Conservation (phyloP, 2,888 invertebrate genomes). For the Ashinkailepas kermadecensis region DNA sequence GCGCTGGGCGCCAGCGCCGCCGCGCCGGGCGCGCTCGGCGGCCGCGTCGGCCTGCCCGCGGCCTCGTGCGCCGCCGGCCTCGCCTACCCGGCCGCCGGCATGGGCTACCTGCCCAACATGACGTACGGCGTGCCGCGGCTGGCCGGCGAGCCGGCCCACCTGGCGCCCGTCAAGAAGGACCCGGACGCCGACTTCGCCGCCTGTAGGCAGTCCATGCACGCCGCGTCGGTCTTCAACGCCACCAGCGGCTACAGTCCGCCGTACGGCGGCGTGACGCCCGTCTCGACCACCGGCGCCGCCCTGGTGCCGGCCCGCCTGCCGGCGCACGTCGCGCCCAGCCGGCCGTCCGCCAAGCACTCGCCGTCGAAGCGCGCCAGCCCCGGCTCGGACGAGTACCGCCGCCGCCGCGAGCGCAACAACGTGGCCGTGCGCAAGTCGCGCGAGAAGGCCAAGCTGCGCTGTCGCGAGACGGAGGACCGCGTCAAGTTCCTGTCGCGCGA, state of each 20-base stretch:
- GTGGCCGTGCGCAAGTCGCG: slow-evolving; percentile 93
- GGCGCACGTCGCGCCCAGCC: slow-evolving; percentile 29
- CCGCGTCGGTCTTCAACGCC: neutral
- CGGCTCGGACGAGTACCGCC: slow-evolving; percentile 86
- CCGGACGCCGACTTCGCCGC: neutral
- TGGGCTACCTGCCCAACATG: slow-evolving; percentile 29
- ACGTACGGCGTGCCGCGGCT: slow-evolving; percentile 35
- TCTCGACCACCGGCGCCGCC: slow-evolving; percentile 38
- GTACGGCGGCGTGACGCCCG: neutral
- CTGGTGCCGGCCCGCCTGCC: slow-evolving; percentile 49
- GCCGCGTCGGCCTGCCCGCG: neutral
- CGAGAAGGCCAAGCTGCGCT: slow-evolving; percentile 91
- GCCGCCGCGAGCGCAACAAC: slow-evolving; percentile 87
- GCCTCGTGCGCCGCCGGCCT: slow-evolving; percentile 21
- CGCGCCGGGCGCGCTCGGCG: neutral
- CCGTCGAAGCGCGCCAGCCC: slow-evolving; percentile 62
- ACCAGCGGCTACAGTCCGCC: neutral
- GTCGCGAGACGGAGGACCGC: slow-evolving; percentile 82
- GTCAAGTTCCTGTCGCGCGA: slow-evolving; percentile 42
- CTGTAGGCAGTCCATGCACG: neutral
- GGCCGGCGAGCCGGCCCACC: slow-evolving; percentile 33
- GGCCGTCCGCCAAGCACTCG: slow-evolving; percentile 28
- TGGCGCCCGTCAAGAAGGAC: slow-evolving; percentile 26
- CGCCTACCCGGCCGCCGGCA: slow-evolving; percentile 17
- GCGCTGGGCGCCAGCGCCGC: neutral